These are phyloP conservation scores for Microcebus tavaratra DNA, from an alignment of 2,113 vertebrate species.

Conservation along the genomic window DNA sequence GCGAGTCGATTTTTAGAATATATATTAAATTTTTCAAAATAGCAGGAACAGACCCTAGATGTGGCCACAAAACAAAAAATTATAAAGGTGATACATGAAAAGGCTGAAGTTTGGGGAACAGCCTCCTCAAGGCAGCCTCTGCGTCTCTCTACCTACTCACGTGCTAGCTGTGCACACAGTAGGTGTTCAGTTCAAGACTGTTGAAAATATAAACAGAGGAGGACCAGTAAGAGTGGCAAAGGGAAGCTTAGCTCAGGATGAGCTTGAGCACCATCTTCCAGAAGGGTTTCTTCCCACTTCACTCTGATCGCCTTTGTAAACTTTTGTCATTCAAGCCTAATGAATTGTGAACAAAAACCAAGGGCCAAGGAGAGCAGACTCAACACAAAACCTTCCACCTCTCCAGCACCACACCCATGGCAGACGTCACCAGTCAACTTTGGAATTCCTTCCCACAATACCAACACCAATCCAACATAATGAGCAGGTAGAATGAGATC, in stretches of 20 bases:
- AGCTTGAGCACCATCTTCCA: background rate
- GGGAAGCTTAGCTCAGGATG: background rate
- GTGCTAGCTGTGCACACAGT: background rate
- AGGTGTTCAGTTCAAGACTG: background rate
- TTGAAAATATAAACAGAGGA: background rate
- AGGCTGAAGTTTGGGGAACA: background rate
- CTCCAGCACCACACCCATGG: background rate
- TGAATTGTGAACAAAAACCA: background rate
- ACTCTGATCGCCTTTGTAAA: background rate
- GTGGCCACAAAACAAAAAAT: background rate
- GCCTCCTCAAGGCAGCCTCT: too few relatives aligned
- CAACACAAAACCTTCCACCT: background rate
- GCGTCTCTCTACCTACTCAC: rapidly evolving
- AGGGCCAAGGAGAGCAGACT: background rate
- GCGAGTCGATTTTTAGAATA: background rate
- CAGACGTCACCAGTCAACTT: background rate
- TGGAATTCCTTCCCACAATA: background rate
- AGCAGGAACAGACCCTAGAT: background rate
- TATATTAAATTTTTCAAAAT: background rate
- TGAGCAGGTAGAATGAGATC: background rate
- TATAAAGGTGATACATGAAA: background rate
- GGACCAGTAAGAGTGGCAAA: background rate
- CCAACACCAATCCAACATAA: background rate
- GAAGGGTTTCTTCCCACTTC: background rate
- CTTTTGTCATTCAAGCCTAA: background rate